These are phyloP conservation scores for Iselma pallidipennis DNA, from an alignment of 2,888 invertebrate species.

Conservation along the genomic window DNA sequence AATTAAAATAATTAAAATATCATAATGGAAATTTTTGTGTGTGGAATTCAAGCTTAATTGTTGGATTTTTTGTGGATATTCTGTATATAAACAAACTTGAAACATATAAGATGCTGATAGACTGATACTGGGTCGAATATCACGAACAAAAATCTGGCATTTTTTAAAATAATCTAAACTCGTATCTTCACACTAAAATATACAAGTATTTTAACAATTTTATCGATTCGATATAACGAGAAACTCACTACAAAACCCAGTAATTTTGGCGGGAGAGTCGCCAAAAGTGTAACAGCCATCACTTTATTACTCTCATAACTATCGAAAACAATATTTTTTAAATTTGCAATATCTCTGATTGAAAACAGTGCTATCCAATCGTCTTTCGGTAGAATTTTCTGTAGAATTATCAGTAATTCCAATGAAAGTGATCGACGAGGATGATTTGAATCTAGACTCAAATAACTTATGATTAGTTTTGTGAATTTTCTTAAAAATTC, in stretches of 20 bases:
- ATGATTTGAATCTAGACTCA: conserved; percentile 46
- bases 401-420: conserved; percentile 42
- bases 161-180: conserved; percentile 37
- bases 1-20: conserved; percentile 29
- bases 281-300: conserved; percentile 64
- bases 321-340: conserved; percentile 58
- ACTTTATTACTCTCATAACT: conserved; percentile 79
- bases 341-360: conserved; percentile 41
- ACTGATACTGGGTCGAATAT: conserved; percentile 75
- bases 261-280: conserved; percentile 45
- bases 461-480: conserved; percentile 34
- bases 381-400: conserved; percentile 32
- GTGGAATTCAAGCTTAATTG: background rate
- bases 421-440: conserved; percentile 42
- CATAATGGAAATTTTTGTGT: conserved; percentile 8
- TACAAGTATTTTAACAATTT: conserved; percentile 9
- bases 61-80: conserved; percentile 27
- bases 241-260: conserved; percentile 50
- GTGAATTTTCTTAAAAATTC: conserved; percentile 32
- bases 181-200: conserved; percentile 41
- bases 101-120: conserved; percentile 74
- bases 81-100: conserved; percentile 50
- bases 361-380: conserved; percentile 39
- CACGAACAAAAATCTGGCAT: conserved; percentile 60
- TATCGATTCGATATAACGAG: background rate